phyloP scores from a whole-genome alignment of 2,888 invertebrate genomes.

The Caenorhabditis sulstoni region DNA sequence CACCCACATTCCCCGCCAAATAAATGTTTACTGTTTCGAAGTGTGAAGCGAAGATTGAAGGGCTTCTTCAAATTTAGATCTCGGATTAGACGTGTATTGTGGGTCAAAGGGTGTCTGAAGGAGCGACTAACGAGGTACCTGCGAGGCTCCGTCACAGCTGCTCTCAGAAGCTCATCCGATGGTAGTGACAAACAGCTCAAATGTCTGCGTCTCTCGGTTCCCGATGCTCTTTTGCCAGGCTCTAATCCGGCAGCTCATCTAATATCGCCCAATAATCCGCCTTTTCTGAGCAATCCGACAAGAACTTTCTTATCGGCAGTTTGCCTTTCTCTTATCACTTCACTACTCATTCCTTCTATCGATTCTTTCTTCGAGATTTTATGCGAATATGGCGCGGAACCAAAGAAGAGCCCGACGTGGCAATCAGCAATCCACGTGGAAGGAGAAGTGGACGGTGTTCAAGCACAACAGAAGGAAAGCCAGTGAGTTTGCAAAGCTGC shows the following conservation, averaged over 20 bases:
- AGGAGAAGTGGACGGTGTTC: slow-evolving; percentile 68
- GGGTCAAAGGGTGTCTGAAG: slow-evolving; percentile 26
- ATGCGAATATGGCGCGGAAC: slow-evolving; percentile 45
- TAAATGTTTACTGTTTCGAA: slow-evolving; percentile 15
- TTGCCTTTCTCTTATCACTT: slow-evolving; percentile 2
- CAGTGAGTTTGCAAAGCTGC: slow-evolving; percentile 28
- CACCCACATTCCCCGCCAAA: slow-evolving; percentile 22
- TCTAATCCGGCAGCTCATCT: slow-evolving; percentile 49
- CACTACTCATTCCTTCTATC: background rate
- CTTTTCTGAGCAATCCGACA: slow-evolving; percentile 23
- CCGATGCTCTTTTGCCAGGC: slow-evolving; percentile 9
- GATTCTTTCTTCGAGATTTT: slow-evolving; percentile 10
- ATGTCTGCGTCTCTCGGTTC: slow-evolving; percentile 25
- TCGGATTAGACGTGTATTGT: background rate
- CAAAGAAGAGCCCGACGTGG: slow-evolving; percentile 53
- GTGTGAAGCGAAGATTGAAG: slow-evolving; percentile 10
- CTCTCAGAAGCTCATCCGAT: slow-evolving; percentile 25
- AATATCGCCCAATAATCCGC: slow-evolving; percentile 48
- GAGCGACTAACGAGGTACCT: slow-evolving; percentile 1
- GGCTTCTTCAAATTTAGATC: slow-evolving; percentile 15
- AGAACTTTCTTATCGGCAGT: slow-evolving; percentile 12
- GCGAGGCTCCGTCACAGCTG: slow-evolving; percentile 9
- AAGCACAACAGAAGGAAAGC: slow-evolving; percentile 67
- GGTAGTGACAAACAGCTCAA: slow-evolving; percentile 41
- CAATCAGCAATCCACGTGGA: slow-evolving; percentile 60